Percentiles rank a stretch among this genome's conserved stretches.
These are phyloP conservation scores for Ceratoteleas bidentatus DNA, from an alignment of 1,140 invertebrate genomes.

Conservation along the genomic window DNA sequence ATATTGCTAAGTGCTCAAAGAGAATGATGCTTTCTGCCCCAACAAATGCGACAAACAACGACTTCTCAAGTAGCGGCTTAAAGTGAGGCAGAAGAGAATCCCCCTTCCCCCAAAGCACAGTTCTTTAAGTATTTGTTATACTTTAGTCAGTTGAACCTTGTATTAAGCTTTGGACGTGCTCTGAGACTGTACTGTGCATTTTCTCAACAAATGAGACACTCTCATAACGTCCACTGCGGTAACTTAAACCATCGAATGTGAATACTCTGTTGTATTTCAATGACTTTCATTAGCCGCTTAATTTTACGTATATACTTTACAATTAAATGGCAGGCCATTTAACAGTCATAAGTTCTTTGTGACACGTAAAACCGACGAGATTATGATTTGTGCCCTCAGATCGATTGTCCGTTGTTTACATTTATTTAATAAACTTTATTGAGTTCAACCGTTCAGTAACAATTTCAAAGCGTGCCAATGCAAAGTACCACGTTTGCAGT, in stretches of 20 bases:
- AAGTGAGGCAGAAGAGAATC: background rate
- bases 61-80: background rate
- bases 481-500: constrained; percentile 20
- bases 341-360: constrained; percentile 6
- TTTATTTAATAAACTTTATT: background rate
- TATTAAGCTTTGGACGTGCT: no score
- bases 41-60: constrained; percentile 9
- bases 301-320: constrained; percentile 17
- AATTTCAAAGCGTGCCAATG: constrained; percentile 30
- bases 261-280: constrained; percentile 31
- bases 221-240: background rate
- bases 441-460: background rate
- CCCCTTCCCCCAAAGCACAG: background rate
- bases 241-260: constrained; percentile 20
- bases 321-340: constrained; percentile 42
- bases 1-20: constrained; percentile 18
- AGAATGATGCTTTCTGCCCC: constrained; percentile 6
- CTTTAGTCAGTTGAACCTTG: background rate
- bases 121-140: constrained; percentile 4
- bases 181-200: no score
- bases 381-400: background rate
- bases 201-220: no score
- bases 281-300: background rate
- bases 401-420: background rate
- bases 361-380: constrained; percentile 1